phyloP scores from a whole-genome alignment of 2,888 invertebrate species.

The Acanthacorydalis orientalis region DNA sequence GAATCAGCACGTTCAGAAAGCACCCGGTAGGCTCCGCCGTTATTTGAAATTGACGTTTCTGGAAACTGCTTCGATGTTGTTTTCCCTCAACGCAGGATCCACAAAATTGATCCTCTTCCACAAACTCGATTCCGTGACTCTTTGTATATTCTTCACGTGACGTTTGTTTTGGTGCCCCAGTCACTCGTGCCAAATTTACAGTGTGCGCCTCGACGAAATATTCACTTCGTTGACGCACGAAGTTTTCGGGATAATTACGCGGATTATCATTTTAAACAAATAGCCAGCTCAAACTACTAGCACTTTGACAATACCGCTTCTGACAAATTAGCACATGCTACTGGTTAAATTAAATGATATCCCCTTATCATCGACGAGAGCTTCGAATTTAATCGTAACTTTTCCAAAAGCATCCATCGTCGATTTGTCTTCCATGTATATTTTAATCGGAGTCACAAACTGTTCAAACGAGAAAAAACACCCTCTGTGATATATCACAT shows the following conservation, averaged over 20 bases:
- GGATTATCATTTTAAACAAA: slow-evolving; percentile 5
- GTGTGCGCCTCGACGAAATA: slow-evolving; percentile 3
- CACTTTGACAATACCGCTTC: slow-evolving; percentile 3
- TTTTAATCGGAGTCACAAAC: slow-evolving; percentile 8
- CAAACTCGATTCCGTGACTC: slow-evolving; percentile 8
- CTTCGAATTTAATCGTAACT: slow-evolving; percentile 7
- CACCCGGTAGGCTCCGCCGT: slow-evolving; percentile 4
- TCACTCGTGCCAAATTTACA: slow-evolving; percentile 10
- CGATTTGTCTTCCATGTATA: slow-evolving; percentile 5
- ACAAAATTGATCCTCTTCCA: slow-evolving; percentile 8
- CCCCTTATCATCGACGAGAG: slow-evolving; percentile 2
- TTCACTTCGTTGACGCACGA: slow-evolving; percentile 2
- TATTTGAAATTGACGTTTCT: slow-evolving; percentile 7
- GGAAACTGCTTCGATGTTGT: slow-evolving; percentile 10
- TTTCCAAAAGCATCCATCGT: slow-evolving; percentile 7
- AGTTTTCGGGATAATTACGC: slow-evolving; percentile 4
- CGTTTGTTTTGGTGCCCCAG: too few relatives aligned
- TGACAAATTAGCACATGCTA: slow-evolving; percentile 5
- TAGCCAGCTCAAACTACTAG: neutral
- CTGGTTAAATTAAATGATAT: too few relatives aligned
- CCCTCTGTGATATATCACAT: slow-evolving; percentile 8
- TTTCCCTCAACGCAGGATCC: slow-evolving; percentile 12
- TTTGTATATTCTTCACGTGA: too few relatives aligned
- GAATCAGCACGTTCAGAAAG: slow-evolving; percentile 10
- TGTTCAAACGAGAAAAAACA: slow-evolving; percentile 8